A percentile compares a stretch with the other conserved stretches of the same genome.
phyloP scores from a whole-genome alignment of 1,140 invertebrate species.

The Pissodes strobi region DNA sequence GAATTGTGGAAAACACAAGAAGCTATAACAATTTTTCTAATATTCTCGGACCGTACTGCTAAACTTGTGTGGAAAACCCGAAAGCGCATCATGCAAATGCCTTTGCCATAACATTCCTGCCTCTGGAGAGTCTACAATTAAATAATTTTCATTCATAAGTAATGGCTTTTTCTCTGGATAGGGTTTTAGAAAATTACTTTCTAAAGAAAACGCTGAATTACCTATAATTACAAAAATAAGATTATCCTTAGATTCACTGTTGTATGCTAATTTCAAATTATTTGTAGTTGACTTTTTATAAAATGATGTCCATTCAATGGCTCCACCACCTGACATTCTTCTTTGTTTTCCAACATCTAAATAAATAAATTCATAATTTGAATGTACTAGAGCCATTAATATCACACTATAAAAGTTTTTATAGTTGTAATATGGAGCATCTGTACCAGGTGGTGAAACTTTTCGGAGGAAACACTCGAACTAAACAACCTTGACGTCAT shows the following conservation, averaged over 20 bases:
- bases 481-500: too few relatives aligned
- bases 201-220: conserved; percentile 54
- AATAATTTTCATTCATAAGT: conserved; percentile 51
- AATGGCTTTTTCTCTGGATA: conserved; percentile 49
- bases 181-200: too few relatives aligned
- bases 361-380: conserved; percentile 30
- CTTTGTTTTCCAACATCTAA: conserved; percentile 54
- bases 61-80: conserved; percentile 52
- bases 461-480: too few relatives aligned
- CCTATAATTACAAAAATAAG: conserved; percentile 45
- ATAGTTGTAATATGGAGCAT: conserved; percentile 51
- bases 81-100: conserved; percentile 52
- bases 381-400: conserved; percentile 16
- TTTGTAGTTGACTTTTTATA: too few relatives aligned
- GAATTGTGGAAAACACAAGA: conserved; percentile 54
- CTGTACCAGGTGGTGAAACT: conserved; percentile 43
- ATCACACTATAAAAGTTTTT: too few relatives aligned
- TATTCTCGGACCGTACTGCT: conserved; percentile 45
- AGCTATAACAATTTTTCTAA: conserved; percentile 47
- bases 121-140: conserved; percentile 57
- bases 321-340: conserved; percentile 53
- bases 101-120: conserved; percentile 56
- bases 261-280: conserved; percentile 44
- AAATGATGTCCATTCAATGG: too few relatives aligned
- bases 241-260: too few relatives aligned